Evolutionary conservation across 2,797 vertebrate genomes (phyloP), one percentile per base, ranked within the genome.

Genomic region (Eurystomus glaucurus): DNA sequence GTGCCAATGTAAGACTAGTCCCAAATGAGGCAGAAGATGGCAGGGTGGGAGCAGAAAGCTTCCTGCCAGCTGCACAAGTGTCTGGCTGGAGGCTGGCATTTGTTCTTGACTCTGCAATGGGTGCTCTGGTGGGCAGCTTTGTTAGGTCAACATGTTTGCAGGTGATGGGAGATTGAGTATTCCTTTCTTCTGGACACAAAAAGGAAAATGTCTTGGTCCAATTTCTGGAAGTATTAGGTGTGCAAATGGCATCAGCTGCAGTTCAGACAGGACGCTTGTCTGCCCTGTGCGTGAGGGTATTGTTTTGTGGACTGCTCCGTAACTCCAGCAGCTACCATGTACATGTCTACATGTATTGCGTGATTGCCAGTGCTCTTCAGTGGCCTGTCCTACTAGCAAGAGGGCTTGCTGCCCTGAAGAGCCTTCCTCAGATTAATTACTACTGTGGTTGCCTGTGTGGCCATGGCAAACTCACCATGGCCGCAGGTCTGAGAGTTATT

Each of bases 231-330:
- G 58, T 19, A 87, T 71, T 81, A 66, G 26, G 5, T 54, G 37
- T 6, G 5, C 20, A 8, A 55, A 31, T 68, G 55, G 33, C 3
- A 26, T 20, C n/a, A 33, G 10, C 60, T 35, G 45, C 1, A 2
- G 28, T 55, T 88, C 29, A 29, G 60, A 33, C 54, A 54, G 31
- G 14, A 15, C 46, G 21, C 31, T 90, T 43, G 20, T 75, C 57
- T 68, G 16, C 37, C 10, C 22, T 68, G 12, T 58, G 21, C 0
- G 0, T 5, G 0, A 6, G 50, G 55, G 77, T 61, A 4, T n/a
- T 29, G 51, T 58, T 72, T 85, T 54, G 50, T 28, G 39, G 60
- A 16, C 11, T 51, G 23, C 48, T 85, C 28, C 2, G 0, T 54
- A 52, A 54, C 31, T 61, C 26, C 41, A 86, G 54, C 62, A 82